These are phyloP conservation scores for Lithodes maja DNA, from an alignment of 2,888 invertebrate genomes.

Conservation along the genomic window DNA sequence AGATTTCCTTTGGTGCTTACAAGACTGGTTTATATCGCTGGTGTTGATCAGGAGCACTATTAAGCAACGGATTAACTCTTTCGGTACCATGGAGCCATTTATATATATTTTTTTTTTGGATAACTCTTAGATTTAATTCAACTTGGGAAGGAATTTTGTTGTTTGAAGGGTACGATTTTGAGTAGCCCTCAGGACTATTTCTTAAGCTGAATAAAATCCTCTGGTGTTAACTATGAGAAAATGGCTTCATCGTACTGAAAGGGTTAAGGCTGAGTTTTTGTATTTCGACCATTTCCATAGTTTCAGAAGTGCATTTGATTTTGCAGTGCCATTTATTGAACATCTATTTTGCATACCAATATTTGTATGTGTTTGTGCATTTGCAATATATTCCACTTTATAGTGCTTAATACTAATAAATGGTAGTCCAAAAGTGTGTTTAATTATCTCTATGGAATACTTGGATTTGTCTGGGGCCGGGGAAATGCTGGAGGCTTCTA, in stretches of 20 bases:
- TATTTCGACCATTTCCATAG: conserved; percentile 33
- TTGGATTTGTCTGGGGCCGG: too few relatives aligned
- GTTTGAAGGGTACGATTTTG: too few relatives aligned
- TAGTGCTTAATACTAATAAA: conserved; percentile 68
- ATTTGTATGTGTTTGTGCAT: conserved; percentile 66
- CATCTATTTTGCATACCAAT: conserved; percentile 66
- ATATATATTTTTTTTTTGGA: too few relatives aligned
- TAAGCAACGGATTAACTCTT: conserved; percentile 11
- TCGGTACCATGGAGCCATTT: too few relatives aligned
- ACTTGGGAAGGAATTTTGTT: too few relatives aligned
- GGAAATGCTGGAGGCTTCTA: too few relatives aligned
- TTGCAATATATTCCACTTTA: conserved; percentile 66
- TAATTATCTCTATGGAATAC: too few relatives aligned
- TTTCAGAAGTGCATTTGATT: conserved; percentile 56
- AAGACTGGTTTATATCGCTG: conserved; percentile 8
- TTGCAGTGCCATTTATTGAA: conserved; percentile 62
- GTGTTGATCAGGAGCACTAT: conserved; percentile 40
- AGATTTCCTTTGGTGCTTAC: conserved; percentile 12
- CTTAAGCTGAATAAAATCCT: too few relatives aligned
- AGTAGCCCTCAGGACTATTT: too few relatives aligned
- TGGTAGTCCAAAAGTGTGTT: conserved; percentile 57
- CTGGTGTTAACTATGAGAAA: too few relatives aligned
- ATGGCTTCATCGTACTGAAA: too few relatives aligned
- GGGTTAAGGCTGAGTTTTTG: conserved; percentile 33
- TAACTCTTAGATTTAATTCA: too few relatives aligned